Evolutionary conservation across 2,113 vertebrate species (phyloP).

Genomic region (Tachysurus vachellii): DNA sequence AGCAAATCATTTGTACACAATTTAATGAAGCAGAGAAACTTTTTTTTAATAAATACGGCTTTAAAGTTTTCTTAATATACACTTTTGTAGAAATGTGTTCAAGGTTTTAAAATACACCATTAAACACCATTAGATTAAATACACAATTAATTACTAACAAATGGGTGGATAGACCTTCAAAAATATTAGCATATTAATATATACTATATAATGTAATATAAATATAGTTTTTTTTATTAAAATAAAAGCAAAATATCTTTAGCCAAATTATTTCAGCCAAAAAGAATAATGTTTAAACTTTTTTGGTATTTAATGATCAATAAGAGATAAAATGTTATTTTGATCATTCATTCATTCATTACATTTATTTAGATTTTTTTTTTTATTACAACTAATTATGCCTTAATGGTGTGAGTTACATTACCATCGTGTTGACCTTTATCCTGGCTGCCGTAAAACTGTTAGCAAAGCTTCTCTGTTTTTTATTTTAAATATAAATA

Average conservation of each 20-base stretch:
- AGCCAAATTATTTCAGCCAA: too few relatives aligned
- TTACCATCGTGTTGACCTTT: not conserved
- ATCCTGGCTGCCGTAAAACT: not conserved
- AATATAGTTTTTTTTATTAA: too few relatives aligned
- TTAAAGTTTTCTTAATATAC: not conserved
- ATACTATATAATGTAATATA: too few relatives aligned
- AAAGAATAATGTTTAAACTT: too few relatives aligned
- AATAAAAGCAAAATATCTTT: too few relatives aligned
- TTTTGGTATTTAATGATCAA: too few relatives aligned
- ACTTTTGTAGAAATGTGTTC: not conserved
- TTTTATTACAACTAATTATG: not conserved
- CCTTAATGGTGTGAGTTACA: not conserved
- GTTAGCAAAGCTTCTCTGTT: too few relatives aligned
- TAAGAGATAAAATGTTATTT: too few relatives aligned
- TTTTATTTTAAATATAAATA: too few relatives aligned
- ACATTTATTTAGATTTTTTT: not conserved
- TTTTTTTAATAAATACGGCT: not conserved
- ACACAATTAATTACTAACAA: not conserved
- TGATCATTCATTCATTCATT: too few relatives aligned
- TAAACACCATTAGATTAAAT: not conserved
- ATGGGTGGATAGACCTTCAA: not conserved
- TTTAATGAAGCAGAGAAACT: not conserved
- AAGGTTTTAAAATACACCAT: too few relatives aligned
- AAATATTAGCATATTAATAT: too few relatives aligned
- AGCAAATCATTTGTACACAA: not conserved